Evolutionary conservation across 2,113 vertebrate species (phyloP), one percentile per base, ranked within the genome.

Genomic region (Hippocampus mohnikei): DNA sequence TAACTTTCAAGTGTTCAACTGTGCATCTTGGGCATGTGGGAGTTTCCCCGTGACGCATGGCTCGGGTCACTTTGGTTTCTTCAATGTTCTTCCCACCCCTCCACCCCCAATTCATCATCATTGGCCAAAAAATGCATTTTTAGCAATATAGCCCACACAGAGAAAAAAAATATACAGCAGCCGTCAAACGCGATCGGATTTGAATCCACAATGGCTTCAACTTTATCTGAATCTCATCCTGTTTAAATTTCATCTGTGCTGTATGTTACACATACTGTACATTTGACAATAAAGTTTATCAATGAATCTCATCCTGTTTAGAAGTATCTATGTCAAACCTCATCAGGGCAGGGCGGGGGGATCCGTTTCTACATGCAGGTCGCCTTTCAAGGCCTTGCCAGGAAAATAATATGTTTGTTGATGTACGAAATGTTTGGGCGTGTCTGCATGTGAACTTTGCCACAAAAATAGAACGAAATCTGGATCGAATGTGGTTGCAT

Each of bases 351-450:
- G 15, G 48, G 5, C 5, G 15, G n/a, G 79, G 33, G 84, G 86
- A 86, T 88, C 82, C 72, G 83, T 89, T 85, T 90, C 89, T 88
- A 90, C 81, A 84, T 81, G 61, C 90, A 90, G 81, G 85, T 81
- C 11, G 81, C 84, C 78, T 91, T 90, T 79, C 88, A 90, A 89
- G 81, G 75, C 72, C 77, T 79, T 82, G 77, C 72, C 81, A 82
- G 77, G 67, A 78, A 67, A 79, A 81, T 75, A 73, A 81, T 68
- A 50, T 56, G 53, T 44, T 27, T 70, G 5, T 56, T 46, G 42
- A 13, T 55, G 48, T 41, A 66, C 9, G 41, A 16, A 13, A 11
- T n/a, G 55, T 62, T 12, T 63, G 10, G 3, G 6, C 20, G 21
- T 63, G 21, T 40, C 5, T 41, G 25, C 11, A 5, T 1, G 5